Base-by-base conservation (phyloP, 2,888 invertebrate species). In the Sabatieria punctata region DNA sequence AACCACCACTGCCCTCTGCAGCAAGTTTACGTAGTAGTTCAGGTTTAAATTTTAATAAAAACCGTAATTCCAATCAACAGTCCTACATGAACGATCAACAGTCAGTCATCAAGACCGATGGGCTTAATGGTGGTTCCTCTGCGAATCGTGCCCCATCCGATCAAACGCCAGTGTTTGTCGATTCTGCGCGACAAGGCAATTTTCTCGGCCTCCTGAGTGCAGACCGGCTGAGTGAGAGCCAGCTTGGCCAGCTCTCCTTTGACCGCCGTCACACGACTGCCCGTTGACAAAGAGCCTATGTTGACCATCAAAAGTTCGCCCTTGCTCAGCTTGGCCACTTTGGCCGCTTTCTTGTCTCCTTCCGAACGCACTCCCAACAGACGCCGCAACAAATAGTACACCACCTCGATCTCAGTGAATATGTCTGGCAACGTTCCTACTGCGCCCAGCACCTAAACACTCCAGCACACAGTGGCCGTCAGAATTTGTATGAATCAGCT, bases 111-210 rank as follows among this genome's bases (percentile, higher is more conserved):
- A n/a, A n/a, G n/a, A n/a, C n/a, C n/a, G n/a, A n/a, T n/a, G n/a
- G 93, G 91, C 63, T 84, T 82, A 63, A 97, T 89, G 57, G 88
- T 89, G 66, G 84, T 82, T 57, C 97, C 97, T 66, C 89, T 84
- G 70, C 88, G 80, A 70, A 97, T 99, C 70, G 93, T 88, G 58
- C 95, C 97, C 97, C 97, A 97, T 58, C 97, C 97, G 67, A 97
- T 99, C 66, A 97, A 79, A 70, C 97, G 80, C 97, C 97, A 97
- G 75, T 99, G 95, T 69, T 95, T 95, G 63, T 97, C 97, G 37
- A 99, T 89, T 71, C 95, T 79, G 65, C 97, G 78, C 67, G 91
- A 93, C 41, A 97, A 76, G n/a, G 97, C 97, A 60, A 97, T 95
- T 68, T 97, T 99, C 69, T 99, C 97, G 45, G 89, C 89, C 50